phyloP scores from a whole-genome alignment of 2,113 vertebrate genomes.

The Poeciliopsis occidentalis region DNA sequence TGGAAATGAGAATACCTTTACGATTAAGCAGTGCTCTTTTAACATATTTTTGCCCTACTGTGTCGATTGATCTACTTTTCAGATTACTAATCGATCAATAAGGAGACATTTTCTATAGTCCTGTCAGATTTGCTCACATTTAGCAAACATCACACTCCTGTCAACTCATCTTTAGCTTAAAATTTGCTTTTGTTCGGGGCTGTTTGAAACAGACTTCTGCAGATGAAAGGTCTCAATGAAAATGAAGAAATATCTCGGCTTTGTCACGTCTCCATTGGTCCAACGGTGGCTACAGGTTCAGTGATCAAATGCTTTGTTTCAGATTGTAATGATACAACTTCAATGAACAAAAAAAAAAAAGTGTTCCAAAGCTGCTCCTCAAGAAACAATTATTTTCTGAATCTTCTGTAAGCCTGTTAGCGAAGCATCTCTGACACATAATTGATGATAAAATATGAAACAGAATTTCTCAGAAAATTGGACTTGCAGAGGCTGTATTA shows the following conservation, averaged over 20 bases:
- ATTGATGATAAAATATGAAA: slow-evolving; percentile 28
- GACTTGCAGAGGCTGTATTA: slow-evolving; percentile 65
- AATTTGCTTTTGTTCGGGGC: slow-evolving; percentile 31
- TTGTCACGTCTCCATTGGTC: background rate
- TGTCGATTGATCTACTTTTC: slow-evolving; percentile 83
- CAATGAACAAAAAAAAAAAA: too few species aligned
- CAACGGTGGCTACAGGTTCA: too few species aligned
- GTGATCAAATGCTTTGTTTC: too few species aligned
- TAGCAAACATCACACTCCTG: slow-evolving; percentile 51
- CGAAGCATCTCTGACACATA: slow-evolving; percentile 16
- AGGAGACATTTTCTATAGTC: slow-evolving; percentile 68
- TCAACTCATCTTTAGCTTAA: slow-evolving; percentile 46
- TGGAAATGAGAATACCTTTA: slow-evolving; percentile 68
- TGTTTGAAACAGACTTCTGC: slow-evolving; percentile 15
- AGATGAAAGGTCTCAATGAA: slow-evolving; percentile 1
- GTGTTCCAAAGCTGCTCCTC: too few species aligned
- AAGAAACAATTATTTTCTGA: slow-evolving; percentile 3
- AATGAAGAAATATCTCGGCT: background rate
- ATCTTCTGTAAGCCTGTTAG: slow-evolving; percentile 33
- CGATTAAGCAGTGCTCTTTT: slow-evolving; percentile 27
- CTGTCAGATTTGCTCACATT: slow-evolving; percentile 55
- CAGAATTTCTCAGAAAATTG: slow-evolving; percentile 26
- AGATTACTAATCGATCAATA: slow-evolving; percentile 78
- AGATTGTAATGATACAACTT: too few species aligned
- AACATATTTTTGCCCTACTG: slow-evolving; percentile 34